A percentile compares a stretch with the other conserved stretches of the same genome.
Conservation (phyloP, 2,797 vertebrate genomes). For the Apodemus agrarius region DNA sequence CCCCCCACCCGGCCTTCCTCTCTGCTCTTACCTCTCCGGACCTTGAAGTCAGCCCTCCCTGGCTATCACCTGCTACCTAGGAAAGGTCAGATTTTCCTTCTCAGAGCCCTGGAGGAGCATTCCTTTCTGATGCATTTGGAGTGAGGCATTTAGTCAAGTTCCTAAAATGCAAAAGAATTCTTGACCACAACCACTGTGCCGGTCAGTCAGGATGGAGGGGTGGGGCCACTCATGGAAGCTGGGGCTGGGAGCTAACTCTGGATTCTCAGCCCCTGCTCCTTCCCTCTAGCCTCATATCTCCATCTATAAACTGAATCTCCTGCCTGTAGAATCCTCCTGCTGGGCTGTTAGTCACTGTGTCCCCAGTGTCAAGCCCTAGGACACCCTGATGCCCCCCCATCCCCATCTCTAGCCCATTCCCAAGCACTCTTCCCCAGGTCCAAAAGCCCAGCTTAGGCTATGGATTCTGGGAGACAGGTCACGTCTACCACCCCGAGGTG, state of each 20-base stretch:
- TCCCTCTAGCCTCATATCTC: rapidly evolving
- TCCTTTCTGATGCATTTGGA: background rate
- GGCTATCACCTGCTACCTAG: background rate
- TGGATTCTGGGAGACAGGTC: background rate
- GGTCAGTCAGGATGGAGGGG: too few species aligned
- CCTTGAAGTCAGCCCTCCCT: background rate
- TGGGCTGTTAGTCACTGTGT: background rate
- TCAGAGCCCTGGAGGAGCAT: background rate
- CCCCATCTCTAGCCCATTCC: background rate
- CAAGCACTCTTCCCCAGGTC: background rate
- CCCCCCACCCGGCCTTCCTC: background rate
- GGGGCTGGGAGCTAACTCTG: background rate
- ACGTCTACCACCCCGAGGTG: background rate
- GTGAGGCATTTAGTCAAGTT: background rate
- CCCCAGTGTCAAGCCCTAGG: background rate
- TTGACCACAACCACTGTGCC: background rate
- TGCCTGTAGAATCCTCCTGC: background rate
- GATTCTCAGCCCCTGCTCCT: background rate
- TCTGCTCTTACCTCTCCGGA: background rate
- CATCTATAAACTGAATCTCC: background rate
- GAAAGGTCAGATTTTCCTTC: background rate
- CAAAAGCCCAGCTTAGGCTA: background rate
- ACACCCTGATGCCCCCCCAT: rapidly evolving
- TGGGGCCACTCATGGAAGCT: background rate
- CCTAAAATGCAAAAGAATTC: background rate